A percentile compares a stretch with the other conserved stretches of the same genome.
These are phyloP conservation scores for Camponotus pennsylvanicus DNA, from an alignment of 1,140 invertebrate genomes.

Conservation along the genomic window DNA sequence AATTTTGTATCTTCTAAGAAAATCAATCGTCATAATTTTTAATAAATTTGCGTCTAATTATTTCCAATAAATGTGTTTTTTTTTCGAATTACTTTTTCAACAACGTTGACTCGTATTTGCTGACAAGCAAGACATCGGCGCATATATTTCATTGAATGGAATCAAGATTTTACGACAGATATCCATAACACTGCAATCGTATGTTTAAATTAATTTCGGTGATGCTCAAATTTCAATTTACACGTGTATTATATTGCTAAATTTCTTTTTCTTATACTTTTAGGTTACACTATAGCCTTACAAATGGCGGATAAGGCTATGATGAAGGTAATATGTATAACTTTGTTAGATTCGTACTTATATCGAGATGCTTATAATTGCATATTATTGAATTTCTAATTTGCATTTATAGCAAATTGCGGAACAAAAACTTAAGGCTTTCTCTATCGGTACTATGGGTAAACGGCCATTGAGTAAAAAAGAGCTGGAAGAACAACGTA, in stretches of 20 bases:
- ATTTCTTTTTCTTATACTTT: conserved; percentile 6
- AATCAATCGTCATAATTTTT: not conserved
- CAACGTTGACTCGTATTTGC: not conserved
- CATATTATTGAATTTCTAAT: conserved; percentile 25
- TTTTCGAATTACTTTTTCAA: not conserved
- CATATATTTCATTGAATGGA: not conserved
- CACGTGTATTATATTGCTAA: not conserved
- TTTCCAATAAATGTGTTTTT: not conserved
- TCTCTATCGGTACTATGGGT: conserved; percentile 94
- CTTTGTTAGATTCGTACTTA: conserved; percentile 20
- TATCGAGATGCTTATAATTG: not conserved
- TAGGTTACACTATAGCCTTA: conserved; percentile 64
- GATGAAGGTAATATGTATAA: conserved; percentile 80
- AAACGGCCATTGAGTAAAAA: conserved; percentile 93
- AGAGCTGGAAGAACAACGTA: conserved; percentile 94
- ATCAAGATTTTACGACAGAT: not conserved
- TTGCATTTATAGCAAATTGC: conserved; percentile 87
- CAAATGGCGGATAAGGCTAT: conserved; percentile 84
- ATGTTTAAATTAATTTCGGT: not conserved
- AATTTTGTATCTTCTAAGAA: conserved; percentile 2
- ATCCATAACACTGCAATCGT: conserved; percentile 3
- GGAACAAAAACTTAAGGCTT: conserved; percentile 93
- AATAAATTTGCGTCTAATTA: no score
- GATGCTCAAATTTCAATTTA: not conserved
- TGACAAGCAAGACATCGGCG: not conserved